Conservation (phyloP, 1,140 invertebrate species). For the Xylocopa sonorina region DNA sequence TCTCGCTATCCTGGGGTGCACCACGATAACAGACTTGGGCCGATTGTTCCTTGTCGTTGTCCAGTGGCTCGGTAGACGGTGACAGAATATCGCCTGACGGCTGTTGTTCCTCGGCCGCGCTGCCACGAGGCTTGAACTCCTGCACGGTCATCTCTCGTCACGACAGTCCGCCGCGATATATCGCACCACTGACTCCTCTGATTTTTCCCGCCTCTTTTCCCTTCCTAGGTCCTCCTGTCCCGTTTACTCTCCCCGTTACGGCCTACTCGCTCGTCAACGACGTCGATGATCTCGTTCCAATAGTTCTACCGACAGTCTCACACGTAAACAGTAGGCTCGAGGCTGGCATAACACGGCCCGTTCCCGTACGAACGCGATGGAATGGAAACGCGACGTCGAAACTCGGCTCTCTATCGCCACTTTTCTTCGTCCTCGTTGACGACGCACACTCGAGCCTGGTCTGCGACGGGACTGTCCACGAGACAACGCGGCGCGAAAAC, state of each 20-base stretch:
- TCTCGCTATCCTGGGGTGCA: conserved; percentile 78
- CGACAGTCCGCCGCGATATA: conserved; percentile 34
- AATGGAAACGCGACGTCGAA: conserved; percentile 2
- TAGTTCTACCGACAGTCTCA: conserved; percentile 30
- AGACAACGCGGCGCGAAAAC: conserved; percentile 29
- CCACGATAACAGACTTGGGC: conserved; percentile 51
- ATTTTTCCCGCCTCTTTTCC: neutral
- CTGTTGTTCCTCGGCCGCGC: conserved; percentile 71
- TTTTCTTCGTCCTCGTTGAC: neutral
- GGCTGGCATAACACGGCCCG: conserved; percentile 32
- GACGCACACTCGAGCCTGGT: conserved; percentile 5
- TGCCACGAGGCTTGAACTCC: conserved; percentile 78
- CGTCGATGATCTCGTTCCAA: neutral
- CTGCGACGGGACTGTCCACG: neutral
- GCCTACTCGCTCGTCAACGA: neutral
- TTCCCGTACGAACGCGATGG: neutral
- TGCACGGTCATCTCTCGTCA: conserved; percentile 77
- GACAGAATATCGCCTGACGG: conserved; percentile 74
- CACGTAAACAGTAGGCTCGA: neutral
- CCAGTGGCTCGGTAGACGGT: conserved; percentile 68
- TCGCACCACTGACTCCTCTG: neutral
- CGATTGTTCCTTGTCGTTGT: conserved; percentile 74
- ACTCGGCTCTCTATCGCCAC: neutral
- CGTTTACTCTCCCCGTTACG: neutral
- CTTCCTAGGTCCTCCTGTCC: neutral